Base-by-base conservation (phyloP, 1,140 invertebrate species). In the Leptopilina clavipes region DNA sequence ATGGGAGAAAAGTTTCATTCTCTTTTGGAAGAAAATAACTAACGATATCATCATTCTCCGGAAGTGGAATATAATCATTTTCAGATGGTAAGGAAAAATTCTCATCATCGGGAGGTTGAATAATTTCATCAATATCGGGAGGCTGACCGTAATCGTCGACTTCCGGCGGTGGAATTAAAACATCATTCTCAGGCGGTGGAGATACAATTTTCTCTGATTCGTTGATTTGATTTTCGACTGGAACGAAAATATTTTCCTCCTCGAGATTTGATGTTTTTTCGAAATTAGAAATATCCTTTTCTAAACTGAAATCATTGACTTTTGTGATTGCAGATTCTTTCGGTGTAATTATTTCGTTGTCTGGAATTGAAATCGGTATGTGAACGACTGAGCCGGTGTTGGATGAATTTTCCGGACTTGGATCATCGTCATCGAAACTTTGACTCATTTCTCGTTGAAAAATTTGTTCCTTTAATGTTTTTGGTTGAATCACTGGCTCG, bases 401-500 rank as follows among this genome's bases (percentile, higher is more conserved):
- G 2, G 59, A 65, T n/a, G 59, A 31, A 37, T 31, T 65, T 65
- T 65, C 59, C 10, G 59, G 59, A 65, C 59, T 65, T 22, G 59
- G 59, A 31, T 65, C 59, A 12, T 65, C 59, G 25, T 65, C 59
- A 25, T 65, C 59, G 25, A 65, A 65, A n/a, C 59, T 65, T 65
- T 65, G 22, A n/a, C 59, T 65, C 25, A 31, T 65, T 3, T 65
- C 59, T 37, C 25, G 59, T n/a, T 25, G 7, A 31, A 37, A 31
- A n/a, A 31, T 65, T 22, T 37, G 59, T 8, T 65, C 19, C 3
- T 7, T 25, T 14, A 31, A 12, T 37, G 31, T 31, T n/a, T 65
- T 65, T n/a, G 25, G 25, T 12, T 31, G n/a, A n/a, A n/a, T 22
- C 31, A 65, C 11, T 65, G 25, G 14, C 6, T 31, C 12, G 11